Evolutionary conservation across 2,888 invertebrate genomes (phyloP).

Genomic region (Cataglyphis livida): DNA sequence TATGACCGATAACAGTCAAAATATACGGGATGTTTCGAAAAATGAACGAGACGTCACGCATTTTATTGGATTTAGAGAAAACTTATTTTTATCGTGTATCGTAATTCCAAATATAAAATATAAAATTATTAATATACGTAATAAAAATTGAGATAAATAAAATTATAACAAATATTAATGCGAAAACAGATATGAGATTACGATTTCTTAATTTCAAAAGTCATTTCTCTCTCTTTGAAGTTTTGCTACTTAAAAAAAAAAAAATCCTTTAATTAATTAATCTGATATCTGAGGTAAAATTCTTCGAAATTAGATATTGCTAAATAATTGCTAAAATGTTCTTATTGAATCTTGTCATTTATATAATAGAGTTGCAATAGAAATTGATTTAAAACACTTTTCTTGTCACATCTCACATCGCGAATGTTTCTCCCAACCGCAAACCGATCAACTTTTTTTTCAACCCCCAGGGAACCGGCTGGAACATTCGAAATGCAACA

Average conservation of each 20-base stretch:
- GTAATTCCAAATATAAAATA: neutral
- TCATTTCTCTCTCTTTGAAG: neutral
- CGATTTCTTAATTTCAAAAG: neutral
- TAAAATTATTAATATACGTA: neutral
- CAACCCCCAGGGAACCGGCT: conserved; percentile 17
- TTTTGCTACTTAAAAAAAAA: neutral
- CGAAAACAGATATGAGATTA: neutral
- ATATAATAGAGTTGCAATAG: neutral
- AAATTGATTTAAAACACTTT: neutral
- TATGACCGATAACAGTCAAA: neutral
- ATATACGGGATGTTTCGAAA: neutral
- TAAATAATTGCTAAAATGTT: conserved; percentile 7
- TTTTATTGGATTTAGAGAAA: neutral
- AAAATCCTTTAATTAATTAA: neutral
- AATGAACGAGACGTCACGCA: neutral
- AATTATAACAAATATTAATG: neutral
- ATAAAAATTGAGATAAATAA: neutral
- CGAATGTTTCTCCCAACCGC: conserved; percentile 58
- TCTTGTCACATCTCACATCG: neutral
- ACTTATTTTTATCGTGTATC: neutral
- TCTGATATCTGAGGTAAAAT: neutral
- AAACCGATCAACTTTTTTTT: conserved; percentile 55
- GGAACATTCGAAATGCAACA: conserved; percentile 70
- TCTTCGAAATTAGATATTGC: neutral
- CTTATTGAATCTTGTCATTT: neutral